Base-by-base conservation (phyloP, 2,113 vertebrate species). In the Ictalurus punctatus region DNA sequence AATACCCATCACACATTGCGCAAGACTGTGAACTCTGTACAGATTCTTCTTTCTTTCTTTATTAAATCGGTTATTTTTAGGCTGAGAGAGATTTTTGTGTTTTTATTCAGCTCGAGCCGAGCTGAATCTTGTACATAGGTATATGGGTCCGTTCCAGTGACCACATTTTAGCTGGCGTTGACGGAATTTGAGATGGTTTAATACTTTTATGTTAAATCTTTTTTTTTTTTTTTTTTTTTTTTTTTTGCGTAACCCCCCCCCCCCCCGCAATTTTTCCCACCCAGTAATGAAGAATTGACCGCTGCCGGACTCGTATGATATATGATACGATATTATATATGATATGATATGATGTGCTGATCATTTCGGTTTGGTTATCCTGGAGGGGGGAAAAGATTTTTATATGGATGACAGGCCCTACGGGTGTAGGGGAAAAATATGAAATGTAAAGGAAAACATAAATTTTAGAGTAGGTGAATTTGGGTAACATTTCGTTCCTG, bases 111-210 rank as follows among this genome's bases (percentile, higher is more conserved):
- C 96, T 92, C 58, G 85, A 86, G 81, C 92, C 94, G 91, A 93
- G 97, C 94, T 93, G 97, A 96, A 96, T 93, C 92, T 76, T 98
- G 97, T 97, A 97, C 95, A 98, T 96, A 97, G 94, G 94, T 96
- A 91, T 96, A 95, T 96, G 94, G 97, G 97, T 98, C 97, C 97
- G 96, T 98, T 97, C 92, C 96, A 96, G 94, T 96, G 97, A 97
- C 97, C 97, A 58, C 94, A 92, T 94, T 86, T 96, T 96, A 97
- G 96, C 96, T 96, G 95, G 94, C 96, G 95, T 95, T 95, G 90
- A 93, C 91, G 94, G 95, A 78, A 96, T 95, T 94, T 96, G 93
- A 96, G 95, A 92, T 95, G 95, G 95, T 96, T 97, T 96, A 96
- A 95, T 93, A 94, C 63, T 48, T 56, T 71, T 71, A 5, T 54